phyloP scores from a whole-genome alignment of 2,888 invertebrate genomes.

The Pachydiplax longipennis region DNA sequence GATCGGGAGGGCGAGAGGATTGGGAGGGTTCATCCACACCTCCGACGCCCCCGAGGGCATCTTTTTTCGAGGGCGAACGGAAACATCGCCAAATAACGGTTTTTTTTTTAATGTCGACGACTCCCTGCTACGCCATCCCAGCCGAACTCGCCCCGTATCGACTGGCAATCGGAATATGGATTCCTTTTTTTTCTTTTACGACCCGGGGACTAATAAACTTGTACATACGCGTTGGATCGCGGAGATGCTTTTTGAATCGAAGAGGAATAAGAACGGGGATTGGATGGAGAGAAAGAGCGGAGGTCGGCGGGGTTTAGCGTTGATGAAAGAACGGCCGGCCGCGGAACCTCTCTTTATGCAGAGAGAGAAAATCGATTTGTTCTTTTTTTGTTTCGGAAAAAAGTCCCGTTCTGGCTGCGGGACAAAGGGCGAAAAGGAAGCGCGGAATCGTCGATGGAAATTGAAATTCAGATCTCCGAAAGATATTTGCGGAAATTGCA shows the following conservation, averaged over 20 bases:
- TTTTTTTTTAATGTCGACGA: neutral
- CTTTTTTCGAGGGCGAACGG: neutral
- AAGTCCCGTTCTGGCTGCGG: neutral
- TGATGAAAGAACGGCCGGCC: no score
- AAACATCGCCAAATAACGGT: constrained; percentile 30
- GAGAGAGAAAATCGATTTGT: no score
- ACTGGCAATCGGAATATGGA: neutral
- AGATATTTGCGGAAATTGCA: no score
- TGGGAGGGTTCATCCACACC: neutral
- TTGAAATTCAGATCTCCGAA: neutral
- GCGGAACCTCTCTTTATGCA: no score
- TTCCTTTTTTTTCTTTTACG: neutral
- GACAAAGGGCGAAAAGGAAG: neutral
- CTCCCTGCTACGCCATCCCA: neutral
- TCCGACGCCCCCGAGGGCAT: neutral
- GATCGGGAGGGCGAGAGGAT: neutral
- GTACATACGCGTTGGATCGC: neutral
- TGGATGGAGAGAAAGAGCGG: no score
- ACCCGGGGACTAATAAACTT: constrained; percentile 33
- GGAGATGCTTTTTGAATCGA: neutral
- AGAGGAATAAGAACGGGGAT: no score
- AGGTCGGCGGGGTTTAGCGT: no score
- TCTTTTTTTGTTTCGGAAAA: no score
- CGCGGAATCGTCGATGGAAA: neutral
- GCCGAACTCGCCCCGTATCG: neutral